phyloP scores from a whole-genome alignment of 2,113 vertebrate genomes.

The Elanus axillaris region DNA sequence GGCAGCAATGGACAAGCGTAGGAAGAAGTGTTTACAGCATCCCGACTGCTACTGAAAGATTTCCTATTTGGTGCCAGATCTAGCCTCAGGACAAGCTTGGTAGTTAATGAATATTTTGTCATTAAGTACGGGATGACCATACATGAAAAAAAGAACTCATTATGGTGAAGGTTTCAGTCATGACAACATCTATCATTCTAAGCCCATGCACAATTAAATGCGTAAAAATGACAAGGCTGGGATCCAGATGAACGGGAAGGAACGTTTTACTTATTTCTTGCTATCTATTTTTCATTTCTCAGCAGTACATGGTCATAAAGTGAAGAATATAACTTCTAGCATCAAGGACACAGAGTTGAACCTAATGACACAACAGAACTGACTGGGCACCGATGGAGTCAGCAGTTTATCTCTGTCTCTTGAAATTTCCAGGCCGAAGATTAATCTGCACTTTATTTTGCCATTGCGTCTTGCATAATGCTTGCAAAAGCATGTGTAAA shows the following conservation, averaged over 20 bases:
- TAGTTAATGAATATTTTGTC: not conserved
- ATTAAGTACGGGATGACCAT: not conserved
- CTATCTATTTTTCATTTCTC: not conserved
- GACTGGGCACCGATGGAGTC: not conserved
- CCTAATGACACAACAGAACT: not conserved
- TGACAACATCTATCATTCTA: not conserved
- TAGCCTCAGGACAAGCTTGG: not conserved
- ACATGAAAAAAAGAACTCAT: not conserved
- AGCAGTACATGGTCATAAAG: not conserved
- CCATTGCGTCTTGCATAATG: not conserved
- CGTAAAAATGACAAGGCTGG: not conserved
- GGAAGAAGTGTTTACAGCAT: not conserved
- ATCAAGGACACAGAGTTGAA: not conserved
- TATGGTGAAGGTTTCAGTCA: not conserved
- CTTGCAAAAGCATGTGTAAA: not conserved
- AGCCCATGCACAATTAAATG: not conserved
- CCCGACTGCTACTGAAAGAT: not conserved
- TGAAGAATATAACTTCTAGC: not conserved
- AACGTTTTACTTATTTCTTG: not conserved
- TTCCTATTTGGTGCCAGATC: not conserved
- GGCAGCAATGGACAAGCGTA: not conserved
- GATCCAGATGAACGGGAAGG: not conserved
- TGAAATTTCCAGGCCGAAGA: not conserved
- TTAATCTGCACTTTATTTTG: not conserved
- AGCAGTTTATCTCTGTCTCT: not conserved